Percentiles rank a stretch among this genome's conserved stretches.
These are phyloP conservation scores for Sycobia sp. DNA, from an alignment of 1,140 invertebrate species.

Conservation along the genomic window DNA sequence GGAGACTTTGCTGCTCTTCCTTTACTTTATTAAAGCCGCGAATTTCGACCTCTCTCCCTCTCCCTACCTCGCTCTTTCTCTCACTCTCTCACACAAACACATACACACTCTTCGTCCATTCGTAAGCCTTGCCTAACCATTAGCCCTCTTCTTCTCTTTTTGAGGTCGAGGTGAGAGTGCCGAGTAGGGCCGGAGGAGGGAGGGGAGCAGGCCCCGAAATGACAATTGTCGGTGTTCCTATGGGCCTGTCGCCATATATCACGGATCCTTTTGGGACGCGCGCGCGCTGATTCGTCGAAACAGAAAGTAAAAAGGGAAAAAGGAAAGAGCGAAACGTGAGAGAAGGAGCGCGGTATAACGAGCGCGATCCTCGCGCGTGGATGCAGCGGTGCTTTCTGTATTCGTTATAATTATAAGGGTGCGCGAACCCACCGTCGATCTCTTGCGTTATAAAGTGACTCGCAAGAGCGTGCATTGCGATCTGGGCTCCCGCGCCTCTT, in stretches of 20 bases:
- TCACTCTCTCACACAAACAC: too few relatives aligned
- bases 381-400: neutral
- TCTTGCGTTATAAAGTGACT: neutral
- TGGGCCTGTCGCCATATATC: slow-evolving; percentile 30
- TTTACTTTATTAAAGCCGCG: slow-evolving; percentile 22
- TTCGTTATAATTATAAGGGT: slow-evolving; percentile 22
- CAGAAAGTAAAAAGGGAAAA: too few relatives aligned
- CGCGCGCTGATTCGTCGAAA: slow-evolving; percentile 23
- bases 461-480: slow-evolving; percentile 2
- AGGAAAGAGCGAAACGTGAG: too few relatives aligned
- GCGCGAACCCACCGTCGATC: neutral
- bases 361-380: neutral
- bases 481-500: neutral
- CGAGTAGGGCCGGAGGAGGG: neutral
- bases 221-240: slow-evolving; percentile 39
- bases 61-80: neutral
- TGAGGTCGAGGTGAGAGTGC: neutral
- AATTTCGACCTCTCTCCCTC: neutral
- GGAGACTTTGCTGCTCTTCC: slow-evolving; percentile 26
- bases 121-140: neutral
- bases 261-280: slow-evolving; percentile 1
- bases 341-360: slow-evolving; percentile 6
- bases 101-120: too few relatives aligned
- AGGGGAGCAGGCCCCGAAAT: slow-evolving; percentile 32
- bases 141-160: slow-evolving; percentile 4